Evolutionary conservation across 2,888 invertebrate genomes (phyloP).

Genomic region (Parelbella ahira): DNA sequence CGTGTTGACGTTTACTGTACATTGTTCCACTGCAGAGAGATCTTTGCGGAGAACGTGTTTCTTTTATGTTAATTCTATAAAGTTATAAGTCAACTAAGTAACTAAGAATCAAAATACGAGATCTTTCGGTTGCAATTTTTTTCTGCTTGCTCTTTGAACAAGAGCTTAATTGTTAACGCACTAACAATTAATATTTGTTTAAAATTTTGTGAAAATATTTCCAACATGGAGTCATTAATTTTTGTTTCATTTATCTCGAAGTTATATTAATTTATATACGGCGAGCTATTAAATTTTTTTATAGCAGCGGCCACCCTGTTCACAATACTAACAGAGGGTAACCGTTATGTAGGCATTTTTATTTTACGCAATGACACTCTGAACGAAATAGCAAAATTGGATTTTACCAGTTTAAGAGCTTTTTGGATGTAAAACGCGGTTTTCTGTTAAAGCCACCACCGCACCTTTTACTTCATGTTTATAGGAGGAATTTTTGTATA

Average conservation of each 20-base stretch:
- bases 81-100: too few species aligned
- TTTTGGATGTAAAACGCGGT: conserved; percentile 68
- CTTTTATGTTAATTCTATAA: too few species aligned
- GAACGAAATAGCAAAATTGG: conserved; percentile 76
- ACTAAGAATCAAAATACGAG: too few species aligned
- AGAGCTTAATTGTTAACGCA: too few species aligned
- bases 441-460: conserved; percentile 25
- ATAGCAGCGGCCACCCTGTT: conserved; percentile 45
- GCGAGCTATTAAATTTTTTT: conserved; percentile 50
- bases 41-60: too few species aligned
- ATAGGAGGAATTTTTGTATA: too few species aligned
- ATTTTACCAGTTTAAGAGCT: conserved; percentile 75
- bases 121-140: too few species aligned
- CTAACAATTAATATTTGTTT: too few species aligned
- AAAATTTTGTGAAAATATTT: background rate
- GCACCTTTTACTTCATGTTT: conserved; percentile 5
- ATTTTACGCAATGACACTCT: conserved; percentile 74
- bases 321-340: conserved; percentile 45
- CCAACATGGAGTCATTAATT: background rate
- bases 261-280: conserved; percentile 12
- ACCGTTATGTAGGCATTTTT: conserved; percentile 71
- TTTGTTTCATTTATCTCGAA: conserved; percentile 10
- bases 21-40: too few species aligned
- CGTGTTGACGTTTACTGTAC: too few species aligned
- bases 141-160: too few species aligned